Conservation (phyloP, 2,888 invertebrate species). For the Macaria notata region DNA sequence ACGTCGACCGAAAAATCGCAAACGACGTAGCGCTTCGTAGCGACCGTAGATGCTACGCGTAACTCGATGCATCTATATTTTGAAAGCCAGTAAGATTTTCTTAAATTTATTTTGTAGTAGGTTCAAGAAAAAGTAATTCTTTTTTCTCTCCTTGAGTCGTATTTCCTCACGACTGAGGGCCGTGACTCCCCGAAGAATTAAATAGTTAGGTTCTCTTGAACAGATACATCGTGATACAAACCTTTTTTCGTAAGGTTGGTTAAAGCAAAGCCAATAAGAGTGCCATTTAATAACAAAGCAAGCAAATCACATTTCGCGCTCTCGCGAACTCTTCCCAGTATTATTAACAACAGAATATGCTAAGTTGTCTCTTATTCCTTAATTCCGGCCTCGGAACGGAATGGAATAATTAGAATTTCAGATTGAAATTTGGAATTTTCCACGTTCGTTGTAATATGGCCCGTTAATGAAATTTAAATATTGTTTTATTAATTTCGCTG, state of each 20-base stretch:
- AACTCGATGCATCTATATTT: no score
- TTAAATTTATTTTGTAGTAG: no score
- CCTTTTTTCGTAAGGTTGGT: constrained; percentile 19
- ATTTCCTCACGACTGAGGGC: no score
- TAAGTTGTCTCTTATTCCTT: constrained; percentile 74
- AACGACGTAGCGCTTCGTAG: constrained; percentile 35
- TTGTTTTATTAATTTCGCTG: constrained; percentile 38
- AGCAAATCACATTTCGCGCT: constrained; percentile 6
- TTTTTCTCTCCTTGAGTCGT: no score
- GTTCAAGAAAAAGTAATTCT: no score
- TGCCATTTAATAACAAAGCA: no score
- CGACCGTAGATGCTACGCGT: constrained; percentile 41
- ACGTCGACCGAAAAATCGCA: constrained; percentile 54
- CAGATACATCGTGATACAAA: no score
- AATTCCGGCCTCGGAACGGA: constrained; percentile 44
- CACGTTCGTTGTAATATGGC: constrained; percentile 46
- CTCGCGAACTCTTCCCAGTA: constrained; percentile 1
- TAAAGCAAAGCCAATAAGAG: no score
- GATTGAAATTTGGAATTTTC: constrained; percentile 66
- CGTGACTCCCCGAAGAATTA: no score
- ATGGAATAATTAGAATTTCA: constrained; percentile 72
- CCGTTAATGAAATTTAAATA: constrained; percentile 54
- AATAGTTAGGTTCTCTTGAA: no score
- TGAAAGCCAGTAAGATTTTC: no score
- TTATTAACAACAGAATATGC: constrained; percentile 68